phyloP scores from a whole-genome alignment of 2,113 vertebrate species.

The Ammospiza nelsoni region DNA sequence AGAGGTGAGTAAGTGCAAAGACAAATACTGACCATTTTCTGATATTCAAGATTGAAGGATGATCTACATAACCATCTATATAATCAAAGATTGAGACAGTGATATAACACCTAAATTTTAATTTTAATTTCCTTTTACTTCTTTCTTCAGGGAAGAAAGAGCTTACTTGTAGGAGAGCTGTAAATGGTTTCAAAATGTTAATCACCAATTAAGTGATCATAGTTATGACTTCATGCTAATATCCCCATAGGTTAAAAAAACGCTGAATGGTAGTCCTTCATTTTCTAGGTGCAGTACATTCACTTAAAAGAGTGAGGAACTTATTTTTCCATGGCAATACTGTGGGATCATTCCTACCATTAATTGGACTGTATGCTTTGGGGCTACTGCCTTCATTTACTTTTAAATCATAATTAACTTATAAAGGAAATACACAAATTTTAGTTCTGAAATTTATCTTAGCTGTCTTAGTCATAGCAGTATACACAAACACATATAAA shows the following conservation, averaged over 20 bases:
- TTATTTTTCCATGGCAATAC: neutral
- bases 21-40: neutral
- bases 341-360: neutral
- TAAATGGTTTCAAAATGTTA: neutral
- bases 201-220: neutral
- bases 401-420: neutral
- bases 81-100: neutral
- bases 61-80: neutral
- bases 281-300: neutral
- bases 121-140: neutral
- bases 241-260: neutral
- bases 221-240: neutral
- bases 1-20: neutral
- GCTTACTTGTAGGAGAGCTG: neutral
- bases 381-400: rapidly evolving
- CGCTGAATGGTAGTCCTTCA: rapidly evolving
- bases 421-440: neutral
- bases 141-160: neutral
- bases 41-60: neutral
- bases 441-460: neutral
- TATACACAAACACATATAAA: neutral
- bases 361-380: neutral
- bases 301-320: neutral
- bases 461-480: neutral
- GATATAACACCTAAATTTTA: neutral